phyloP scores from a whole-genome alignment of 1,140 invertebrate genomes.

The Laodelphax striatellus region DNA sequence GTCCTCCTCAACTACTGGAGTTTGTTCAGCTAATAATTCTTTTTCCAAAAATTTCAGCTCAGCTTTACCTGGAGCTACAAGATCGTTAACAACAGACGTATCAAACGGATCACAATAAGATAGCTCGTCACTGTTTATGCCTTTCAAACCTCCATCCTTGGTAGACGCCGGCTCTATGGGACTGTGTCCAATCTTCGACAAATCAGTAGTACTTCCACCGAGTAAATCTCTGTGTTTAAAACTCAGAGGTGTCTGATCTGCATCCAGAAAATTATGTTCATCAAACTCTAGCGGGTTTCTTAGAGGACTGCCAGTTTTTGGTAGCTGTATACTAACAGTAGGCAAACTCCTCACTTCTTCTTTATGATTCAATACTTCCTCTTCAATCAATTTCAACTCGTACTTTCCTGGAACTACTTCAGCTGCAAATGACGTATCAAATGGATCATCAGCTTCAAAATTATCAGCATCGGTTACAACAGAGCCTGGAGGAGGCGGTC shows the following conservation, averaged over 20 bases:
- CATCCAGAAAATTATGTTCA: constrained; percentile 12
- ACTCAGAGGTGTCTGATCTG: constrained; percentile 14
- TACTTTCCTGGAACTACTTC: constrained; percentile 57
- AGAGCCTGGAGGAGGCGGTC: constrained; percentile 11
- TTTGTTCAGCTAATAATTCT: constrained; percentile 48
- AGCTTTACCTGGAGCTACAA: constrained; percentile 56
- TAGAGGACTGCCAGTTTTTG: background rate
- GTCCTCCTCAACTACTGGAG: constrained; percentile 26
- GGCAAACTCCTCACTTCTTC: background rate
- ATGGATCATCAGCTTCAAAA: constrained; percentile 47
- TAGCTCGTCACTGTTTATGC: constrained; percentile 29
- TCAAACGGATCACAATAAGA: constrained; percentile 71
- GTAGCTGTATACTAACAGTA: background rate
- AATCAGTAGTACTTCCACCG: constrained; percentile 57
- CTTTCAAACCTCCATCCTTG: constrained; percentile 32
- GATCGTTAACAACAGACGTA: constrained; percentile 59
- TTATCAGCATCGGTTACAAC: background rate
- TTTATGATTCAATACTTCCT: constrained; percentile 32
- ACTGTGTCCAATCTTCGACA: constrained; percentile 51
- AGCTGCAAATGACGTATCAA: constrained; percentile 74
- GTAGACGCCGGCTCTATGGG: constrained; percentile 47
- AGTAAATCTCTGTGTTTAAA: constrained; percentile 22
- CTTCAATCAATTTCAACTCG: constrained; percentile 49
- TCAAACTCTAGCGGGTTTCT: background rate
- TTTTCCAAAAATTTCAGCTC: constrained; percentile 68